These are phyloP conservation scores for Pachyseris speciosa DNA, from an alignment of 64 coral and sea anemone genomes.

Conservation along the genomic window DNA sequence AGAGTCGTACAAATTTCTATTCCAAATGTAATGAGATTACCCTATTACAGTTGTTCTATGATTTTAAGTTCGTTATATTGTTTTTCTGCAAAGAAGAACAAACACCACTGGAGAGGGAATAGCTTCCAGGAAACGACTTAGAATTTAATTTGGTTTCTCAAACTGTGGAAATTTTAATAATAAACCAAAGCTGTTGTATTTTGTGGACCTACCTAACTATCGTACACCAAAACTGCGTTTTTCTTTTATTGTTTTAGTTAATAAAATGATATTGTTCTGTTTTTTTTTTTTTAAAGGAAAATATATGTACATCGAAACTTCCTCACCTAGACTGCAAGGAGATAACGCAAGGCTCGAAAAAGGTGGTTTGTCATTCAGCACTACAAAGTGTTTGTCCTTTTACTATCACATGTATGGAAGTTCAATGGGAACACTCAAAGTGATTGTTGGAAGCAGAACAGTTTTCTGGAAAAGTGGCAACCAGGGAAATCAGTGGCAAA, in stretches of 20 bases:
- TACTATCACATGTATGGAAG: slow-evolving; percentile 36
- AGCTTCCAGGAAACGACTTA: too few species aligned
- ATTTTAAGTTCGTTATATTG: too few species aligned
- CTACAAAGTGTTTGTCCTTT: slow-evolving; percentile 7
- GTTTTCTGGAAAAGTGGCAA: background rate
- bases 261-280: background rate
- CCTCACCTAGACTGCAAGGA: background rate
- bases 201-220: too few species aligned
- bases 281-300: background rate
- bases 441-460: background rate
- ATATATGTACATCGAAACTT: slow-evolving; percentile 34
- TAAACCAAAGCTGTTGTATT: too few species aligned
- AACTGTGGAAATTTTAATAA: too few species aligned
- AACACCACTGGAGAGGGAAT: too few species aligned
- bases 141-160: too few species aligned
- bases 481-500: slow-evolving; percentile 26
- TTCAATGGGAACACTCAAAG: slow-evolving; percentile 15
- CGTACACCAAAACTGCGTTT: too few species aligned
- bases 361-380: background rate
- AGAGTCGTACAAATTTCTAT: too few species aligned
- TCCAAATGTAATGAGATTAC: too few species aligned
- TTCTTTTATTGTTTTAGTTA: background rate
- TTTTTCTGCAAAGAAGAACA: too few species aligned
- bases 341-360: background rate
- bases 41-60: too few species aligned